Evolutionary conservation across 2,888 invertebrate species (phyloP).

Genomic region (Linyphia triangularis): DNA sequence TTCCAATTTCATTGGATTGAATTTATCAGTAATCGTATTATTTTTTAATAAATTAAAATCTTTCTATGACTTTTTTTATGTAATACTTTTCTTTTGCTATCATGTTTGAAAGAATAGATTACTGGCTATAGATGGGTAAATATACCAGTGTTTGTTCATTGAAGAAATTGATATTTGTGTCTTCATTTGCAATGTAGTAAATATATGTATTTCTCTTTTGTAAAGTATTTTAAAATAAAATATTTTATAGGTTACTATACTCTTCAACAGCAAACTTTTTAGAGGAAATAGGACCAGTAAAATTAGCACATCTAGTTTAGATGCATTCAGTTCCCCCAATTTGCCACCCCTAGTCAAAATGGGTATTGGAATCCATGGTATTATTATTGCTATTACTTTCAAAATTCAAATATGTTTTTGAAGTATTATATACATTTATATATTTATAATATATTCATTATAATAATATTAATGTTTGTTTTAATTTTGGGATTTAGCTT

Average conservation of each 20-base stretch:
- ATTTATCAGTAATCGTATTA: too few species aligned
- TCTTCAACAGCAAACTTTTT: constrained; percentile 91
- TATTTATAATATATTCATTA: not conserved
- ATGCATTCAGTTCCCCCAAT: constrained; percentile 94
- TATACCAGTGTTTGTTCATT: too few species aligned
- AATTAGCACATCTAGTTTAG: constrained; percentile 85
- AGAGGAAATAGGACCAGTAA: constrained; percentile 94
- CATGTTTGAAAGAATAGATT: too few species aligned
- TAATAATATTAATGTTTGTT: not conserved
- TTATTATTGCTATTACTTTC: not conserved
- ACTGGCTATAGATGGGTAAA: too few species aligned
- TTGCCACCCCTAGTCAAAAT: constrained; percentile 89
- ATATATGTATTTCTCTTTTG: too few species aligned
- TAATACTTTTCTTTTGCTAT: too few species aligned
- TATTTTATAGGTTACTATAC: constrained; percentile 90
- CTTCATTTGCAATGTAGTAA: too few species aligned
- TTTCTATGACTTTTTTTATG: too few species aligned
- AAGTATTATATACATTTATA: not conserved
- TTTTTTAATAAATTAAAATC: too few species aligned
- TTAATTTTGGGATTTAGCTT: not conserved
- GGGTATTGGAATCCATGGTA: constrained; percentile 87
- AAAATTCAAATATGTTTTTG: not conserved
- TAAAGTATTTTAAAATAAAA: not conserved
- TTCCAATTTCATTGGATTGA: too few species aligned
- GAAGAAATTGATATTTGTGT: too few species aligned